Evolutionary conservation across 2,888 invertebrate species (phyloP), one percentile per base, ranked within the genome.

Genomic region (Alentia gelatinosa): DNA sequence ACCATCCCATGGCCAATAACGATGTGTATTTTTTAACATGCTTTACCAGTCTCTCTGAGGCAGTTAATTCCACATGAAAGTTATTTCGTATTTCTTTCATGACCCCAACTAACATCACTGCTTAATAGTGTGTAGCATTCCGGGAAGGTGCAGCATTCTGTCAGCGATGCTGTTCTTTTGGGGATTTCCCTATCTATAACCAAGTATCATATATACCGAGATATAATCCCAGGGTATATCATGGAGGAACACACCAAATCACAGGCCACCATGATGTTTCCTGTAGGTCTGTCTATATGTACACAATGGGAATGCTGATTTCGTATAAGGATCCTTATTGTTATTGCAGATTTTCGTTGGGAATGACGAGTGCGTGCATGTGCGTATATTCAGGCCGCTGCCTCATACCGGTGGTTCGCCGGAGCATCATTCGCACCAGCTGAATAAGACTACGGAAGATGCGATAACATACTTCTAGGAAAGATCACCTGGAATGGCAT

Each of bases 331-430:
- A 12, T n/a, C 19, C 23, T 75, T 47, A 56, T 26, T 89, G 91
- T 91, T 89, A 56, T 91, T 91, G 26, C 91, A 93, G 92, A 93
- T 94, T 3, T 90, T 92, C 15, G 91, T 93, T 37, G 94, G 94
- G 40, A 93, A 93, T 68, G 94, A 93, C 7, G 94, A 95, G 9
- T 94, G 94, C 91, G 79, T 96, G 63, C 96, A 96, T 92, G 93
- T 95, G 1, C 93, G 96, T 74, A 93, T 96, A 0, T 96, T 94
- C 92, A 90, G 93, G 37, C 93, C 95, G 83, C 94, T 96, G 9
- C 95, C 96, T 74, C 91, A 92, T 86, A 35, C 35, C 39, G 92
- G 91, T 15, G 93, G 92, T 0, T 91, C 93, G 7, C 89, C 92
- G 5, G 83, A 93, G 4, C 56, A 91, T 12, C 91, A 96, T 9